Evolutionary conservation across 2,113 vertebrate species (phyloP), one percentile per base, ranked within the genome.

Genomic region (Mesocricetus auratus): DNA sequence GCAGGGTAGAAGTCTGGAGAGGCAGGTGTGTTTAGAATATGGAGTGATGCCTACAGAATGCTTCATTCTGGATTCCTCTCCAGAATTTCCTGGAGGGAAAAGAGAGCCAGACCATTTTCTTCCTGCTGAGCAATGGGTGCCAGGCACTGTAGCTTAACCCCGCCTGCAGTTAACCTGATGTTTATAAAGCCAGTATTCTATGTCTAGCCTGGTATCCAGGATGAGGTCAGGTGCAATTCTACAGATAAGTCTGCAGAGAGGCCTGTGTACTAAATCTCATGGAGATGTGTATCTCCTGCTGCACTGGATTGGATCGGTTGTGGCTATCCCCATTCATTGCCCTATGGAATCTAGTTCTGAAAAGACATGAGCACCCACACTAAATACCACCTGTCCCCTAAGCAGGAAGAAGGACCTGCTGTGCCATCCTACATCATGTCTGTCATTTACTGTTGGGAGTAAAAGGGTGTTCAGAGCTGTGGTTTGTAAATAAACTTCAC

Each of bases 381-480:
- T 15, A 17, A 39, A 77, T 5, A 12, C 53, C n/a, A 1, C 0
- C 17, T 33, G 7, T 17, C 22, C 53, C 39, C 45, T 17, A 64
- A 17, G 21, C n/a, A 50, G 1, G 22, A 62, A 15, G 22, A 62
- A 15, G 22, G 26, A 4, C 78, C 62, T 66, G 39, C 16, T 26
- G 24, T 36, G 24, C 53, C 0, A 0, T n/a, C 36, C 31, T 22
- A 45, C 1, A 1, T 24, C 12, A 0, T 0, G 29, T 13, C 56
- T 42, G 12, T 17, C 53, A 53, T 78, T 62, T 45, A 62, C 13
- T 39, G 42, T 79, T 45, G 7, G 6, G 45, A 53, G 45, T 85
- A 74, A 92, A 88, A 11, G 24, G 39, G 85, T 79, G 36, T 64
- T 33, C 31, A 42, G 58, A 50, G 50, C 33, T 33, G 88, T n/a